Base-by-base conservation (phyloP, 2,113 vertebrate species). In the Alligator mississippiensis region DNA sequence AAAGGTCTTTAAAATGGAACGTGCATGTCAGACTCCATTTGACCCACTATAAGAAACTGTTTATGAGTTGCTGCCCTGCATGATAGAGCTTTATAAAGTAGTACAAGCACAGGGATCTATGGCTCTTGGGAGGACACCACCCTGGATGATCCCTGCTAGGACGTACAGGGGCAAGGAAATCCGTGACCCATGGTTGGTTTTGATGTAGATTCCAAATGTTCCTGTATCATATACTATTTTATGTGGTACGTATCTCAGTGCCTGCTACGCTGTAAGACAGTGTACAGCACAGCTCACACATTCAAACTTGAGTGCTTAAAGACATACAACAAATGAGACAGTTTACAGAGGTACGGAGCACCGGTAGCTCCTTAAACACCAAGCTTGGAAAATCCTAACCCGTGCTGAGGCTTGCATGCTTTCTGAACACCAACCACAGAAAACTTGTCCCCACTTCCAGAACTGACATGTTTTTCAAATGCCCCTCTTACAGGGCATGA, bases 291-390 rank as follows among this genome's bases (percentile, higher is more conserved):
- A 34, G 64, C 38, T 61, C 55, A 2, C 0, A 5, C 30, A 28
- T 82, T 19, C 85, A 77, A 27, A 7, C 28, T 2, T 1, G 0
- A 30, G 38, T 27, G 4, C 21, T n/a, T 10, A 3, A 77, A 0
- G 24, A 60, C 90, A 54, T 60, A 25, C 68, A 47, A 66, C 5
- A 3, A 27, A 15, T 5, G 74, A 22, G 6, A 4, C 0, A 3
- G 1, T 13, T 54, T 0, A 1, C 58, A 22, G 58, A 89, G 89
- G 6, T 24, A 6, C 30, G 38, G 70, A 72, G 7, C 28, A 18
- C 1, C 2, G 5, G 57, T 55, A 61, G 10, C 38, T 5, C 17
- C n/a, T 8, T 38, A 19, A 11, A 62, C 61, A 62, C 19, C 61
- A 62, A 62, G 10, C 12, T 62, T 21, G 25, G 61, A 72, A 72